phyloP scores from a whole-genome alignment of 2,113 vertebrate species.

The Axis porcinus region DNA sequence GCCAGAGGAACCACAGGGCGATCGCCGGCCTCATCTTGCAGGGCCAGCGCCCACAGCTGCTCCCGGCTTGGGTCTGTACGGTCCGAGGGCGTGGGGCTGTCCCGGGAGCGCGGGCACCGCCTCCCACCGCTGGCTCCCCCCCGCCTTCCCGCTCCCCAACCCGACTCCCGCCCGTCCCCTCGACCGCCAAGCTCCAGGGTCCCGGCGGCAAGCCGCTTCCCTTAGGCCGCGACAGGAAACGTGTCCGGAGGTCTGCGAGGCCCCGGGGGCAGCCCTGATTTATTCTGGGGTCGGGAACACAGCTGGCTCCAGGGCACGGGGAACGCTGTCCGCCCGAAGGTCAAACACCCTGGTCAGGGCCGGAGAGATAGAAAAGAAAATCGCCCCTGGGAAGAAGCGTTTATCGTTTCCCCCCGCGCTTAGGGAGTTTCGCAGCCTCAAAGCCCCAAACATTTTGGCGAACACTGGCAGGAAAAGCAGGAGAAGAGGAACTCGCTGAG shows the following conservation, averaged over 20 bases:
- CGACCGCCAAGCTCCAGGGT: neutral
- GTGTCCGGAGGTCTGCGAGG: conserved; percentile 53
- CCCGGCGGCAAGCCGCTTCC: conserved; percentile 48
- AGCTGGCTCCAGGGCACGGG: conserved; percentile 2
- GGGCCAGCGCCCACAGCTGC: neutral
- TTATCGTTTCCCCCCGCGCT: neutral
- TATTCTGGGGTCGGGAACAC: conserved; percentile 46
- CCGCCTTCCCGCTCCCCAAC: neutral
- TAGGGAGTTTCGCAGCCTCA: neutral
- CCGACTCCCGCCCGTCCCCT: neutral
- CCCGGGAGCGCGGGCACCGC: conserved; percentile 49
- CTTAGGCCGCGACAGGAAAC: conserved; percentile 71
- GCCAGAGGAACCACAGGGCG: conserved; percentile 69
- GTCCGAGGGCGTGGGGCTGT: neutral
- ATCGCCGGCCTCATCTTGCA: conserved; percentile 65
- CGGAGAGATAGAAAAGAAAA: neutral
- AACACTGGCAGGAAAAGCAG: conserved; percentile 17
- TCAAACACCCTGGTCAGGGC: neutral
- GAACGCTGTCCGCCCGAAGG: neutral
- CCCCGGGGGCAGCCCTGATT: conserved; percentile 57
- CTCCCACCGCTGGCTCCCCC: conserved; percentile 10
- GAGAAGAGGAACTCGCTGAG: neutral
- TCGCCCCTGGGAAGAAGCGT: neutral
- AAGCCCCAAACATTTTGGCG: neutral
- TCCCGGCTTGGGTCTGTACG: neutral